Evolutionary conservation across 2,797 vertebrate genomes (phyloP), one percentile per base, ranked within the genome.

Genomic region (Hipposideros larvatus): DNA sequence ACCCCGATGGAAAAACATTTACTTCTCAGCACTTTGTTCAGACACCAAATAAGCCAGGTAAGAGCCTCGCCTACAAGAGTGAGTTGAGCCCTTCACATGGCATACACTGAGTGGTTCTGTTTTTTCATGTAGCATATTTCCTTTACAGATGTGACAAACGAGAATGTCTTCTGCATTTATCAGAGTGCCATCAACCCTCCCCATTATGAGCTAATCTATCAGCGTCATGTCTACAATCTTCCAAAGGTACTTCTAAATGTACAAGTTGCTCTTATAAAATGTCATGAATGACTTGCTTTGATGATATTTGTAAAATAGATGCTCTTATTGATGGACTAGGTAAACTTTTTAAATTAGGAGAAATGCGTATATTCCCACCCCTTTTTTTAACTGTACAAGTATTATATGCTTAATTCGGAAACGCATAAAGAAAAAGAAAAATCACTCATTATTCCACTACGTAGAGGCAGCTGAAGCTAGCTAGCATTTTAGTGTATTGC

Each of bases 1-100:
- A 99, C 75, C 99, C 99, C 0, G 99, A 99, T 0, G 99, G 99
- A 41, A 99, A 99, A 97, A 99, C 99, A 28, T 99, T 99, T 94
- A 99, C 99, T 0, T 99, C 99, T 15, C 99, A 99, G 53, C 99
- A 99, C 97, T 99, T 99, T 96, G 98, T 99, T 87, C 99, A 99
- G 97, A 99, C 98, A 0, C 99, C 99, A 0, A 99, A 99, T 92
- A 99, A 99, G 96, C 99, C 99, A 98, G 99, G 99, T 99, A 98
- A 75, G 1, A 83, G 2, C 24, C 0, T 0, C 83, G 96, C 0
- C 0, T n/a, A 0, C 51, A 83, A 73, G 11, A 53, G 51, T 55
- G 9, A 19, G 8, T 78, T 78, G 37, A 73, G 24, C 70, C 85
- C 82, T 53, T 41, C 65, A 55, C 31, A 46, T 46, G 18, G 22